Evolutionary conservation across 2,113 vertebrate species (phyloP).

Genomic region (Gopherus evgoodei): DNA sequence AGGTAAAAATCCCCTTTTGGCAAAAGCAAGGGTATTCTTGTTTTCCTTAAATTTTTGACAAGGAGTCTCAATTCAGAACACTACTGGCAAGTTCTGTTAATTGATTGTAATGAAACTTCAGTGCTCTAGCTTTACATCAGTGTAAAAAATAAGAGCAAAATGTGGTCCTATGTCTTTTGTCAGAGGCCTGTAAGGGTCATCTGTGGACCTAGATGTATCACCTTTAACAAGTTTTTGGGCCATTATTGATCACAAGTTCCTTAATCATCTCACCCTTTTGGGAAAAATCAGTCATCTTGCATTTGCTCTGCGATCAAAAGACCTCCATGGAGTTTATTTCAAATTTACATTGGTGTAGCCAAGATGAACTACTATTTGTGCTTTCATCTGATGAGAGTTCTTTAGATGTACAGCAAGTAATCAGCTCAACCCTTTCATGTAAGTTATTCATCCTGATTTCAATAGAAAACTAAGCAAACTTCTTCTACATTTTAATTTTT

Average conservation of each 20-base stretch:
- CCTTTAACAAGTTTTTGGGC: no score
- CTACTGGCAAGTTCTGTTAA: accelerated
- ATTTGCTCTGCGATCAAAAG: background rate
- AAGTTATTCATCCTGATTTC: background rate
- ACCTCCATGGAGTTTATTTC: background rate
- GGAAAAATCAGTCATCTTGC: background rate
- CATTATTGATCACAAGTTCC: background rate
- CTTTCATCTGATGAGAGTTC: background rate
- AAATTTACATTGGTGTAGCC: background rate
- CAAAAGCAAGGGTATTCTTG: accelerated
- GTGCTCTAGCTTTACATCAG: background rate
- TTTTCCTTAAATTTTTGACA: background rate
- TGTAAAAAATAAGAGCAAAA: accelerated
- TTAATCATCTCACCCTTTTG: background rate
- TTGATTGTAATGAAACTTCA: background rate
- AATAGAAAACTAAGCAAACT: background rate
- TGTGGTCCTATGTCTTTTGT: background rate
- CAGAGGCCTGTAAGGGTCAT: background rate
- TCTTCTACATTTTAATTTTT: background rate
- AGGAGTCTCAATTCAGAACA: background rate
- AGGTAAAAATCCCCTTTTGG: background rate
- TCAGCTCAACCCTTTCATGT: accelerated
- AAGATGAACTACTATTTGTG: background rate
- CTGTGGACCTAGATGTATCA: background rate
- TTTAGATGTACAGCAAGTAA: background rate